These are phyloP conservation scores for Frankliniella fusca DNA, from an alignment of 2,888 invertebrate species.

Conservation along the genomic window DNA sequence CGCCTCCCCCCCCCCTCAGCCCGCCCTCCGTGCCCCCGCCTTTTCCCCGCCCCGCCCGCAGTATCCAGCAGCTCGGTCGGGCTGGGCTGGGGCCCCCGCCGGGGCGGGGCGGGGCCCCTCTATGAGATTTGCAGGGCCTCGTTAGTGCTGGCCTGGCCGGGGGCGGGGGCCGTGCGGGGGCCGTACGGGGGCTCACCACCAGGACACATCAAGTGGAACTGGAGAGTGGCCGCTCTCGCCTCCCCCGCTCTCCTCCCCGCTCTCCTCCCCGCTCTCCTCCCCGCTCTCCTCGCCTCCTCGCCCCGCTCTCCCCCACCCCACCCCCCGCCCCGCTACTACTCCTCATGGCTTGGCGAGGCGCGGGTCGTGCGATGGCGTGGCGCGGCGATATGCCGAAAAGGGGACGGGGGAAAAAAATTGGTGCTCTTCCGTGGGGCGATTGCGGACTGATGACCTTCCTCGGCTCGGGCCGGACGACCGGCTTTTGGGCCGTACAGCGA, in stretches of 20 bases:
- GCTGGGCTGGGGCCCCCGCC: neutral
- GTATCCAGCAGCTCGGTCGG: too few relatives aligned
- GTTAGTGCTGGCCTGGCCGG: conserved; percentile 5
- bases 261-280: too few relatives aligned
- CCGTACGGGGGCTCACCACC: neutral
- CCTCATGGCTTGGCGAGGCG: neutral
- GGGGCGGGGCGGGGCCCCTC: neutral
- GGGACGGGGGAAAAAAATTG: too few relatives aligned
- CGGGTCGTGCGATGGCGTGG: neutral
- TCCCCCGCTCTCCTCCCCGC: too few relatives aligned
- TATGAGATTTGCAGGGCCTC: conserved; percentile 10
- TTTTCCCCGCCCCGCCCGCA: too few relatives aligned
- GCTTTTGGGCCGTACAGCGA: too few relatives aligned
- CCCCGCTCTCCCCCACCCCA: too few relatives aligned
- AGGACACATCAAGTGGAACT: conserved; percentile 10
- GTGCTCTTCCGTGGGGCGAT: neutral
- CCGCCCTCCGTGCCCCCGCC: too few relatives aligned
- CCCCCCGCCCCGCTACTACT: too few relatives aligned
- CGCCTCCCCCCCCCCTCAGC: too few relatives aligned
- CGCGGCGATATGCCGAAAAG: neutral
- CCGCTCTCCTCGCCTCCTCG: too few relatives aligned
- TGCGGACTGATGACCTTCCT: neutral
- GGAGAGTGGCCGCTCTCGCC: neutral
- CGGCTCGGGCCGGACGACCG: neutral
- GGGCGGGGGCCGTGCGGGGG: neutral